Base-by-base conservation (phyloP, 2,888 invertebrate species). In the Lypha dubia region DNA sequence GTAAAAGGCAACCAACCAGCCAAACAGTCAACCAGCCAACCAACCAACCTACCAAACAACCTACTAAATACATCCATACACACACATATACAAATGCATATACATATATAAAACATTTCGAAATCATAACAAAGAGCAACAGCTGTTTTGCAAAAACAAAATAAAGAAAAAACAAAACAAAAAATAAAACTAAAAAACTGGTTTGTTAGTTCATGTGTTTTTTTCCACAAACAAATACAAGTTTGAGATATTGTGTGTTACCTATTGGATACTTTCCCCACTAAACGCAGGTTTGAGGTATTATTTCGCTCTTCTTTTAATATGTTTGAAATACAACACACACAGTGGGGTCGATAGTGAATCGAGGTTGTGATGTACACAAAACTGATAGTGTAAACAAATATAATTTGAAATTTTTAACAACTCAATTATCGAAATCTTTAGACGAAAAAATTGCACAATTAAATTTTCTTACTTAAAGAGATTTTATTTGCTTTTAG, bases 41-140 rank as follows among this genome's bases (percentile, higher is more conserved):
- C 62, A 67, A 80, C 63, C 76, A 73, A 76, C 60, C 62, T 51
- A 8, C n/a, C n/a, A 44, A n/a, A 44, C 44, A 44, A n/a, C n/a
- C n/a, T n/a, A n/a, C n/a, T n/a, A 44, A 13, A 44, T 44, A 15
- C 46, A 46, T 17, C 8, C n/a, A n/a, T 46, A 46, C 46, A 46
- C 1, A 46, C 17, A 46, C 17, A 17, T 5, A 17, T 17, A 46
- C 17, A 13, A n/a, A 32, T 11, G 15, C n/a, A 7, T 28, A 8
- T 56, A 79, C 35, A 38, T n/a, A n/a, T n/a, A n/a, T n/a, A n/a
- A n/a, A 11, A 9, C 38, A 11, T 79, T 79, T 79, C 74, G 75
- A 79, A 63, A 84, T 75, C 77, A 83, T 62, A 75, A 80, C 71
- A 76, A 76, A 76, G 60, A 73, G 83, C 79, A 84, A 82, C 81